phyloP scores from a whole-genome alignment of 2,888 invertebrate genomes.

The Idaea biselata region DNA sequence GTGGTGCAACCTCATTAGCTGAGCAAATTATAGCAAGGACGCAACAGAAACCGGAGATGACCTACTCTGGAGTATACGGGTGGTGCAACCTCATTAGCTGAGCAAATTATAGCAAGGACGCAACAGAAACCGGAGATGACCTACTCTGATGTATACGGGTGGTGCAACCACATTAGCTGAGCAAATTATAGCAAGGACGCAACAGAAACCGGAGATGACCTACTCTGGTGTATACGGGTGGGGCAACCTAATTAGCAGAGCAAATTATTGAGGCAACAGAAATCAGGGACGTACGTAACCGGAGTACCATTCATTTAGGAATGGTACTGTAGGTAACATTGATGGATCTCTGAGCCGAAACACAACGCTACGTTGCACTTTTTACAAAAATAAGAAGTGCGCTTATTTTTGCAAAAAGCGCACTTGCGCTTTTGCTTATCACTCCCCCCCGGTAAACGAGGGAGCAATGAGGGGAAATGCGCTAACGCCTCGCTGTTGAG shows the following conservation, averaged over 20 bases:
- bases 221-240: too few species aligned
- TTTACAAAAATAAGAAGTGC: neutral
- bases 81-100: too few species aligned
- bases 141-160: neutral
- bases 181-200: too few species aligned
- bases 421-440: neutral
- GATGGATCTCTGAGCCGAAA: neutral
- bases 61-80: too few species aligned
- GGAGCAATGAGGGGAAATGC: neutral
- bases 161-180: too few species aligned
- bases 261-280: neutral
- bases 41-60: too few species aligned
- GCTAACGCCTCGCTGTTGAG: neutral
- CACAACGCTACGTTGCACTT: neutral
- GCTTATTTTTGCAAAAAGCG: neutral
- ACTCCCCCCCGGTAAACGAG: neutral
- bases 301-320: neutral
- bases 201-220: too few species aligned
- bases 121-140: neutral
- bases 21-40: too few species aligned
- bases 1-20: too few species aligned
- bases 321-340: neutral
- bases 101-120: neutral
- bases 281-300: neutral
- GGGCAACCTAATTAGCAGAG: too few species aligned